Evolutionary conservation across 2,797 vertebrate genomes (phyloP).

Genomic region (Leptatherina wallacei): DNA sequence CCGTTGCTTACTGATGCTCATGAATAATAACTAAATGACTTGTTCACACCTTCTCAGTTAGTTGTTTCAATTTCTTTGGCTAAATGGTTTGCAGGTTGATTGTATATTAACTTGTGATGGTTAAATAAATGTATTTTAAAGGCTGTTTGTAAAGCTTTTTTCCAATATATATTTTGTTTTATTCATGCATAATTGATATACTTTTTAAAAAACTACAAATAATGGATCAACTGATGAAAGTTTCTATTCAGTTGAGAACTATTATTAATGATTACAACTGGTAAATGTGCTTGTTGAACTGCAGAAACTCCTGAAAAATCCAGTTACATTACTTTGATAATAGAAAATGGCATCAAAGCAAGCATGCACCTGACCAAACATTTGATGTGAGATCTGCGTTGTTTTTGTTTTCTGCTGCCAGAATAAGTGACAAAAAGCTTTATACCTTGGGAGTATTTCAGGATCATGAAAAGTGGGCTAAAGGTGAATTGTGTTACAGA

Average conservation of each 20-base stretch:
- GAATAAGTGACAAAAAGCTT: neutral
- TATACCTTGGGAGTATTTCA: neutral
- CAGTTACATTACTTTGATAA: no score
- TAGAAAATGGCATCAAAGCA: neutral
- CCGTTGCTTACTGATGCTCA: neutral
- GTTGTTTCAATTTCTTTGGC: neutral
- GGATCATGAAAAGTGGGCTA: slow-evolving; percentile 4
- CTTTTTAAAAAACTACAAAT: neutral
- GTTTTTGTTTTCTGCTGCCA: neutral
- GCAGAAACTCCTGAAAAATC: neutral
- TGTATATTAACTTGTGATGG: neutral
- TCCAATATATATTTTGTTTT: no score
- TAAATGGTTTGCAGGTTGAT: neutral
- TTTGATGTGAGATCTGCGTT: neutral
- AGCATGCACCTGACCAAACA: neutral
- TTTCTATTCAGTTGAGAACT: neutral
- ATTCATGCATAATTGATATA: no score
- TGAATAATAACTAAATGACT: neutral
- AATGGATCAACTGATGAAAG: neutral
- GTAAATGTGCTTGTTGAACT: neutral
- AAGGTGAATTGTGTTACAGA: slow-evolving; percentile 21
- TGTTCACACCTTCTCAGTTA: neutral
- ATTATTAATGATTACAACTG: neutral
- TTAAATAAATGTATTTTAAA: neutral
- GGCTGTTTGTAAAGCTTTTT: neutral